Evolutionary conservation across 2,797 vertebrate species (phyloP), one percentile per base, ranked within the genome.

Genomic region (Falco berigora): DNA sequence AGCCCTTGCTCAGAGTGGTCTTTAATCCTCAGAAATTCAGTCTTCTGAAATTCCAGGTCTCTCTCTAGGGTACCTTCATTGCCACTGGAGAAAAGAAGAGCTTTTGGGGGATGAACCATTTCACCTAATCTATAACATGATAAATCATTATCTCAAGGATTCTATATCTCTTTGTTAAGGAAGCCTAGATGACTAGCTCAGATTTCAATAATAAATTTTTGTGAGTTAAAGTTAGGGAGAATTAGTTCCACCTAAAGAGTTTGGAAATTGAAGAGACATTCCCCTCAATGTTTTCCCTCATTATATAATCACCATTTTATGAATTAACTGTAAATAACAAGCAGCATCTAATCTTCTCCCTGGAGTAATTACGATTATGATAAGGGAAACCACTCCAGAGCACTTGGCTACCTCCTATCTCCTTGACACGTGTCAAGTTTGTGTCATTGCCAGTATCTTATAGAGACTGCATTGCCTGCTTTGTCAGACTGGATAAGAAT

Each of bases 251-350:
- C 40, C 49, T 71, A 92, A 63, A 87, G 86, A 64, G 61, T 82
- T 53, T 87, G 68, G 66, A 95, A 95, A 96, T 58, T 78, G 76
- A 77, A 92, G 44, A 83, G n/a, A 74, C 56, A 82, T 85, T 93
- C 61, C 46, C 15, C 10, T 50, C 71, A 87, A 52, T 82, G 56
- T 76, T 96, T 97, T 93, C 67, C 40, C 61, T 93, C 74, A 80
- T 95, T 95, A 92, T 92, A 76, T 91, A 96, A 96, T 88, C 92
- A 91, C 77, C 52, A 88, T 94, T 96, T 97, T 88, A 96, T 91
- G 79, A 96, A 90, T 92, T 80, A 78, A 91, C 73, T 88, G 72
- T 94, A 92, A 94, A 96, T 94, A 91, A 95, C 76, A 84, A 84
- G 89, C 82, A 88, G 9, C 40, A 88, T 95, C 82, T 92, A 92